Conservation (phyloP, 1,140 invertebrate genomes). For the Olivierus martensii region DNA sequence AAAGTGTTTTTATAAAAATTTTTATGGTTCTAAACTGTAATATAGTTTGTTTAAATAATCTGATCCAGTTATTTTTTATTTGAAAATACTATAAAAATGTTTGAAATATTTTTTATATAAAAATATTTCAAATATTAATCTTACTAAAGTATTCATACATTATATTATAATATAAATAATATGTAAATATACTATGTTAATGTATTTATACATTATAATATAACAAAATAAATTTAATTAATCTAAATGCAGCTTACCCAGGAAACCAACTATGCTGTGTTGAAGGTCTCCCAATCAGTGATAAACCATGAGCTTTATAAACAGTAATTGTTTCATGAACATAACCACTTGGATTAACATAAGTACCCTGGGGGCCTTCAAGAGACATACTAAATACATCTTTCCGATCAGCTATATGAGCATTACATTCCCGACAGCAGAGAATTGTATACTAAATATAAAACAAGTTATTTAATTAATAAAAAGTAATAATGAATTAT, state of each 20-base stretch:
- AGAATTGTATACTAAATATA: conserved; percentile 41
- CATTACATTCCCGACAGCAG: conserved; percentile 47
- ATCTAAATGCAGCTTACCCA: conserved; percentile 39
- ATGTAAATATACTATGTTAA: neutral
- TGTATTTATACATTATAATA: neutral
- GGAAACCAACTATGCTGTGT: conserved; percentile 72
- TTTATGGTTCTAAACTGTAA: no score
- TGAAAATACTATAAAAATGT: no score
- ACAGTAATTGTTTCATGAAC: conserved; percentile 71
- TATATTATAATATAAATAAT: neutral
- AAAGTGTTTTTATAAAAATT: no score
- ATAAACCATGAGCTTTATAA: conserved; percentile 42
- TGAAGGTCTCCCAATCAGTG: conserved; percentile 41
- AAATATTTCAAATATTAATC: no score
- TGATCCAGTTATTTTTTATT: no score
- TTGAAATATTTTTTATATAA: no score
- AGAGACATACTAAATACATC: conserved; percentile 68
- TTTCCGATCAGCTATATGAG: conserved; percentile 44
- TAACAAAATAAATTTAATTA: no score
- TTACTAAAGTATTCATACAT: no score
- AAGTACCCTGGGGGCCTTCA: conserved; percentile 63
- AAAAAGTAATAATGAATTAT: no score
- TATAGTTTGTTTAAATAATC: no score
- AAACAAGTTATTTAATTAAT: conserved; percentile 9
- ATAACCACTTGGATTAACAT: conserved; percentile 61